Evolutionary conservation across 2,888 invertebrate genomes (phyloP), one percentile per base, ranked within the genome.

Genomic region (Unio delphinus): DNA sequence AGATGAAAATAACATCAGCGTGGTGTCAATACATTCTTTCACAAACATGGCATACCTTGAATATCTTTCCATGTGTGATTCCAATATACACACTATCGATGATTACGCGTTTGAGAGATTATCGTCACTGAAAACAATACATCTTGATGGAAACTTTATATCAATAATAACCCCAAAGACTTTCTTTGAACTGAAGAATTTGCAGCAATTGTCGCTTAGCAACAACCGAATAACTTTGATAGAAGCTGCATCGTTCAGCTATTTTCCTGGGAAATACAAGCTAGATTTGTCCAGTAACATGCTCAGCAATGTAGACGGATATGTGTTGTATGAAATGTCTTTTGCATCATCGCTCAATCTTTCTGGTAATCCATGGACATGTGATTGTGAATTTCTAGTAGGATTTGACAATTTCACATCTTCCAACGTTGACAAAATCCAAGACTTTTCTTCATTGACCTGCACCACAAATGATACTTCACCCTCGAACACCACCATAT

Each of bases 281-380:
- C 8, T 34, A 3, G 70, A 69, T 56, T 68, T 82, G 3, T 64
- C 75, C 55, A 72, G 79, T n/a, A 83, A 83, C 34, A 55, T 69
- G 11, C 72, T 83, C 23, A 57, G 60, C 20, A 66, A 61, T 0
- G 67, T 82, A 57, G 75, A 78, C 26, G 60, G 65, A 3, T 62
- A 72, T 20, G 66, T 74, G n/a, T 73, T 82, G 20, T 30, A 65
- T 2, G 57, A 59, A 4, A 65, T 78, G 28, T 55, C 70, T 17
- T n/a, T 28, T 6, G 64, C 81, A 26, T 67, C 69, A 18, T 73
- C 72, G n/a, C 61, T 80, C 4, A 64, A 68, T 28, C 56, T 81
- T 55, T 76, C 79, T 55, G 73, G 71, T n/a, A 79, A 78, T 65
- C 75, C 67, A 30, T 74, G 70, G 71, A 56, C 68, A n/a, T 82